phyloP scores from a whole-genome alignment of 2,113 vertebrate genomes.

The Rhinolophus ferrumequinum region DNA sequence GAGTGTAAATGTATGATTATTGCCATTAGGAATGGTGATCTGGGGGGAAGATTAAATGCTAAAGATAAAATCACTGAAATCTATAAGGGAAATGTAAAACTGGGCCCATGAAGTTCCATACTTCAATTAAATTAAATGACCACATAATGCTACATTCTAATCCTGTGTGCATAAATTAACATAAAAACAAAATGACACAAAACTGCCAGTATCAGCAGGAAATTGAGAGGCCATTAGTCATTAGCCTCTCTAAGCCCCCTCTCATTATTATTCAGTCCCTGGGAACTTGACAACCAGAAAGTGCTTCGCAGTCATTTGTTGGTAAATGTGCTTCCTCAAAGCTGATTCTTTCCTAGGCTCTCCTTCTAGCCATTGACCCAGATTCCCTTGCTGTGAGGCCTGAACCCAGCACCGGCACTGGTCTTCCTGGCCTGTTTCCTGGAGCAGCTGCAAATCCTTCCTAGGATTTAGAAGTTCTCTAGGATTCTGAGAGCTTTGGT shows the following conservation, averaged over 20 bases:
- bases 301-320: conserved; percentile 46
- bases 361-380: not conserved
- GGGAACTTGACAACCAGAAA: conserved; percentile 46
- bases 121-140: conserved; percentile 77
- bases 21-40: conserved; percentile 62
- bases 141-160: conserved; percentile 76
- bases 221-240: conserved; percentile 74
- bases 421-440: not conserved
- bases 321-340: conserved; percentile 4
- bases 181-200: conserved; percentile 78
- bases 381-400: not conserved
- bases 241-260: conserved; percentile 60
- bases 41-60: conserved; percentile 49
- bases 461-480: not conserved
- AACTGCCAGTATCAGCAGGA: conserved; percentile 73
- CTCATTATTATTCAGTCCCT: conserved; percentile 63
- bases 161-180: conserved; percentile 78
- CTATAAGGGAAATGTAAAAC: conserved; percentile 66
- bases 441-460: not conserved
- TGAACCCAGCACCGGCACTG: not conserved
- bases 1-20: conserved; percentile 56
- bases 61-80: conserved; percentile 69
- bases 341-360: not conserved
- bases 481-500: not conserved
- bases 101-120: conserved; percentile 52